Conservation (phyloP, 2,797 vertebrate genomes). For the Hoplostethus mediterraneus region DNA sequence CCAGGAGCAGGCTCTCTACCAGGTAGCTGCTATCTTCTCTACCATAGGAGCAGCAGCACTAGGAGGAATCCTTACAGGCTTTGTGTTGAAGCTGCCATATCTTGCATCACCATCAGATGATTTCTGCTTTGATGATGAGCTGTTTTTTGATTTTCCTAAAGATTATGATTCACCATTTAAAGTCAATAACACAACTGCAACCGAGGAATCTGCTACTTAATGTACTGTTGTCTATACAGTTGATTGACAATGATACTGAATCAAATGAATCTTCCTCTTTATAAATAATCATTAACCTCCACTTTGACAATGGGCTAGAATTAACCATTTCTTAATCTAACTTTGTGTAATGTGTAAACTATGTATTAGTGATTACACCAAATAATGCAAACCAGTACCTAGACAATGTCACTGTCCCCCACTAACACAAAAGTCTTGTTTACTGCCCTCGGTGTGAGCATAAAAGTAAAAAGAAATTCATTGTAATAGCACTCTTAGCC, state of each 20-base stretch:
- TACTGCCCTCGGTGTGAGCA: slow-evolving; percentile 2
- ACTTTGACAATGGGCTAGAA: not conserved
- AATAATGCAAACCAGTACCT: not conserved
- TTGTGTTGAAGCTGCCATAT: slow-evolving; percentile 80
- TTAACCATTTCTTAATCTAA: not conserved
- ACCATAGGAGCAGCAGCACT: slow-evolving; percentile 75
- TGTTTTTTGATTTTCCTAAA: slow-evolving; percentile 84
- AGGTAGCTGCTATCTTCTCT: slow-evolving; percentile 81
- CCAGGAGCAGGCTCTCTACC: slow-evolving; percentile 82
- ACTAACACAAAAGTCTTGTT: slow-evolving; percentile 8
- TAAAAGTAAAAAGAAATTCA: not conserved
- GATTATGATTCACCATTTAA: slow-evolving; percentile 67
- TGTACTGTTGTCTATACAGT: not conserved
- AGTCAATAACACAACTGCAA: slow-evolving; percentile 20
- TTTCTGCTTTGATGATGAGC: slow-evolving; percentile 85
- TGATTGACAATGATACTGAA: slow-evolving; percentile 4
- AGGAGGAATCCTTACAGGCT: slow-evolving; percentile 82
- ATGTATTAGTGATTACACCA: no score
- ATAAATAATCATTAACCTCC: not conserved
- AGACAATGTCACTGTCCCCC: not conserved
- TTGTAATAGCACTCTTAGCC: not conserved
- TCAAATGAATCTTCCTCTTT: slow-evolving; percentile 17
- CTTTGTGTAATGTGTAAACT: no score
- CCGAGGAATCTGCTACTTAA: slow-evolving; percentile 61
- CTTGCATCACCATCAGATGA: slow-evolving; percentile 77